Evolutionary conservation across 2,113 vertebrate species (phyloP).

Genomic region (Eurystomus gularis): DNA sequence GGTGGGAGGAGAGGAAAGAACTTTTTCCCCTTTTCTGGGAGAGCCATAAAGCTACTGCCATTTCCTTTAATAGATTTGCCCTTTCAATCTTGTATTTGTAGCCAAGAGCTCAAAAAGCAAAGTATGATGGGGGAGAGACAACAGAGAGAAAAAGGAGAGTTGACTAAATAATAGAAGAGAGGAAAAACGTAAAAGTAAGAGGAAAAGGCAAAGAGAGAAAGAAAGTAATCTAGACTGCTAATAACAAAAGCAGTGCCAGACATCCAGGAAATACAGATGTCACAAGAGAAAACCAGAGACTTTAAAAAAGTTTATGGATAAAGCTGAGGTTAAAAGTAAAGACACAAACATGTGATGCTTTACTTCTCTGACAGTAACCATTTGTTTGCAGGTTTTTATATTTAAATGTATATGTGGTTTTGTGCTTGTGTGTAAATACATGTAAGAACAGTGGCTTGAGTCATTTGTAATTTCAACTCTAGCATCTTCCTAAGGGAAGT

Average conservation of each 20-base stretch:
- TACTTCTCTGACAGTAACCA: background rate
- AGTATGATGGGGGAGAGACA: background rate
- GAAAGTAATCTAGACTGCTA: background rate
- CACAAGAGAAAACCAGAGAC: background rate
- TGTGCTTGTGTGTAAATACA: background rate
- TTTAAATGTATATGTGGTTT: background rate
- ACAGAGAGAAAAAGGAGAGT: background rate
- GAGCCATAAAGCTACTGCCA: background rate
- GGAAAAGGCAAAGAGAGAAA: background rate
- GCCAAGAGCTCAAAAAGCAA: constrained; percentile 8
- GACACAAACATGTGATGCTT: background rate
- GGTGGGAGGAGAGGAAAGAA: background rate
- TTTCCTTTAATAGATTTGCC: constrained; percentile 35
- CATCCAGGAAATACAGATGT: background rate
- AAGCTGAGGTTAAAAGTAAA: background rate
- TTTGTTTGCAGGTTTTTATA: background rate
- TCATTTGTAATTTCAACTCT: constrained; percentile 18
- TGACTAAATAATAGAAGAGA: background rate
- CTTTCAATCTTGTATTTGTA: constrained; percentile 28
- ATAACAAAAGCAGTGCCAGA: background rate
- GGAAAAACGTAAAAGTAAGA: background rate
- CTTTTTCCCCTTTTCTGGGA: background rate
- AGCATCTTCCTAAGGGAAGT: background rate
- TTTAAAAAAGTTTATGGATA: background rate
- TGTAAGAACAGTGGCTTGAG: constrained; percentile 32